Base-by-base conservation (phyloP, 1,140 invertebrate genomes). In the Nebria ingens region DNA sequence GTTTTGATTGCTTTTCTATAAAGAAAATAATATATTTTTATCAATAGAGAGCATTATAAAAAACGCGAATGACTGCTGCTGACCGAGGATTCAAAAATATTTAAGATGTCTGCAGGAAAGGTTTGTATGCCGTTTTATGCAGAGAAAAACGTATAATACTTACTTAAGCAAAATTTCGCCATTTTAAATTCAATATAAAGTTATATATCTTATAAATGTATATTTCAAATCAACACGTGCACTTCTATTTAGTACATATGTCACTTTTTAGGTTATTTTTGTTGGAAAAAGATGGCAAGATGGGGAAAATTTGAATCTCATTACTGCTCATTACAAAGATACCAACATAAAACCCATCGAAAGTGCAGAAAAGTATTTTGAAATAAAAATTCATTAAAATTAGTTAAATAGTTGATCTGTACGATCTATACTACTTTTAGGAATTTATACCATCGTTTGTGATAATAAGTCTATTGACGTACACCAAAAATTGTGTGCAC, bases 1-100 rank as follows among this genome's bases (percentile, higher is more conserved):
- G 79, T 67, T 95, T 95, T 0, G 87, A 91, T 60, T 77, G 76
- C 69, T 87, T 88, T 61, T 87, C 86, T 89, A 62, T 45, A 75
- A 72, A 42, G 67, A n/a, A n/a, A n/a, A n/a, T n/a, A 62, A 61
- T 60, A 60, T 60, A 62, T 52, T 49, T 57, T 42, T 38, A 12
- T 52, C 17, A 40, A 45, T 54, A 58, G 38, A 49, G 52, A 19
- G 50, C 17, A 55, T 1, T 9, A 1, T 29, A 29, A 52, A 29
- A 13, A 49, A 19, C 11, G 11, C 2, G 1, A 49, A 17, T 17
- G n/a, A n/a, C n/a, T n/a, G n/a, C n/a, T n/a, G n/a, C n/a, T n/a
- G n/a, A n/a, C n/a, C n/a, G n/a, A n/a, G n/a, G n/a, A n/a, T n/a
- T n/a, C n/a, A 19, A 9, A 17, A 19, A 19, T 38, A 25, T 52